Percentiles rank a stretch among this genome's conserved stretches.
Evolutionary conservation across 2,888 invertebrate species (phyloP).

Genomic region (Hirtodrosophila trivittata): DNA sequence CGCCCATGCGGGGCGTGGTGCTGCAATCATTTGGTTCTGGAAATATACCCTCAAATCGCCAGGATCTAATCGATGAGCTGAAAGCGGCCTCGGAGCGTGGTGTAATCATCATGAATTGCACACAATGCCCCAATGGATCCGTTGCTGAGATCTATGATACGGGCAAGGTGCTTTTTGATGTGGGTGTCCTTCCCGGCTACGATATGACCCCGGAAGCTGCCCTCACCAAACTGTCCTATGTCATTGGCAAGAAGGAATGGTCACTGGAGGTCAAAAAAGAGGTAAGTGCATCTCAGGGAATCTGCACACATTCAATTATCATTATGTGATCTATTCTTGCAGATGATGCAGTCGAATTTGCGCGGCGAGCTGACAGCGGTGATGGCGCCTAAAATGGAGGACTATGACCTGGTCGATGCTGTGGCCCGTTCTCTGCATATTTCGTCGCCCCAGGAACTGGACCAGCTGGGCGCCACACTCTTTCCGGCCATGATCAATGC

Average conservation of each 20-base stretch:
- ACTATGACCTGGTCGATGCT: constrained; percentile 86
- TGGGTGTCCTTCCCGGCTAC: constrained; percentile 81
- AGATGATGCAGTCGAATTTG: constrained; percentile 91
- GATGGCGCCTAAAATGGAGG: constrained; percentile 79
- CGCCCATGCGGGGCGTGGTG: constrained; percentile 92
- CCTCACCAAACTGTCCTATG: constrained; percentile 94
- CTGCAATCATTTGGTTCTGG: constrained; percentile 97
- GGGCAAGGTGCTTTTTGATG: constrained; percentile 86
- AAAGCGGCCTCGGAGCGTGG: constrained; percentile 89
- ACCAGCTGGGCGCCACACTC: constrained; percentile 86
- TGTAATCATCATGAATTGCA: constrained; percentile 94
- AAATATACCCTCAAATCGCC: constrained; percentile 93
- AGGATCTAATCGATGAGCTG: constrained; percentile 91
- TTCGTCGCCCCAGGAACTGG: constrained; percentile 85
- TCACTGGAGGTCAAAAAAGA: constrained; percentile 87
- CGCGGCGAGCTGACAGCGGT: constrained; percentile 90
- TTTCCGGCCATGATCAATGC: constrained; percentile 89
- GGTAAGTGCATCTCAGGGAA: constrained; percentile 82
- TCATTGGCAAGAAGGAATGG: constrained; percentile 91
- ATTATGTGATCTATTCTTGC: constrained; percentile 36
- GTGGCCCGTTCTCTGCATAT: constrained; percentile 86
- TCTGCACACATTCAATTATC: not conserved
- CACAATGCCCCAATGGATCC: constrained; percentile 93
- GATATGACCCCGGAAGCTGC: constrained; percentile 94
- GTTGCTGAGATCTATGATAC: constrained; percentile 93